These are phyloP conservation scores for Noctua janthe DNA, from an alignment of 2,888 invertebrate genomes.

Conservation along the genomic window DNA sequence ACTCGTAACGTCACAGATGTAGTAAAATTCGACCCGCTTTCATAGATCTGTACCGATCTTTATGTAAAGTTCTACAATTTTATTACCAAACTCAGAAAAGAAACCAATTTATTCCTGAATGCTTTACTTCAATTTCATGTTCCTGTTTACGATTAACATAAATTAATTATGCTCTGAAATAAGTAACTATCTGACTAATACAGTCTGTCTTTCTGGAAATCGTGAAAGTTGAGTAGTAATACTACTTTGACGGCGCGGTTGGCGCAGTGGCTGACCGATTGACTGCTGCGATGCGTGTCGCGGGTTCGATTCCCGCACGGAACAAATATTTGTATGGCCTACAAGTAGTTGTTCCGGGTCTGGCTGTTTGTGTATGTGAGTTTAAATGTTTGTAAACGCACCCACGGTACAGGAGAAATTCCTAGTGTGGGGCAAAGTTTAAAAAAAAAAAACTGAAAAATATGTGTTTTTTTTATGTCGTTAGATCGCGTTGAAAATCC, in stretches of 20 bases:
- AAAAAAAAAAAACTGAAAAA: not conserved
- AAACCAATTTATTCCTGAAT: conserved; percentile 35
- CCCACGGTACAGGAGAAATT: too few relatives aligned
- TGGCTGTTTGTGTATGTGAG: too few relatives aligned
- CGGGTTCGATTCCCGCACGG: too few relatives aligned
- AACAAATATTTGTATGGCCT: too few relatives aligned
- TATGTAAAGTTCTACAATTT: conserved; percentile 28
- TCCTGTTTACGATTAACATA: conserved; percentile 42
- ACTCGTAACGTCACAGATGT: not conserved
- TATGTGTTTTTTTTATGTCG: too few relatives aligned
- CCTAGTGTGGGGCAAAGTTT: too few relatives aligned
- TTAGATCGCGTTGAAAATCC: conserved; percentile 4
- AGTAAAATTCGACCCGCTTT: not conserved
- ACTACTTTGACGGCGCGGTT: too few relatives aligned
- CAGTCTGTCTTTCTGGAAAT: not conserved
- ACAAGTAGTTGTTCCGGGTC: too few relatives aligned
- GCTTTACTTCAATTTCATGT: conserved; percentile 27
- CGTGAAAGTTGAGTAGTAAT: not conserved
- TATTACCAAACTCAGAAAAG: conserved; percentile 29
- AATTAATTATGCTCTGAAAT: conserved; percentile 13
- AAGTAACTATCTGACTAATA: not conserved
- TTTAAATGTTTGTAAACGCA: too few relatives aligned
- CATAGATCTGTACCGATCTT: not conserved
- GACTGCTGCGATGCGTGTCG: too few relatives aligned
- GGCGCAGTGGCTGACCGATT: too few relatives aligned